These are phyloP conservation scores for Caenorhabditis tropicalis DNA, from an alignment of 1,140 invertebrate species.

Conservation along the genomic window DNA sequence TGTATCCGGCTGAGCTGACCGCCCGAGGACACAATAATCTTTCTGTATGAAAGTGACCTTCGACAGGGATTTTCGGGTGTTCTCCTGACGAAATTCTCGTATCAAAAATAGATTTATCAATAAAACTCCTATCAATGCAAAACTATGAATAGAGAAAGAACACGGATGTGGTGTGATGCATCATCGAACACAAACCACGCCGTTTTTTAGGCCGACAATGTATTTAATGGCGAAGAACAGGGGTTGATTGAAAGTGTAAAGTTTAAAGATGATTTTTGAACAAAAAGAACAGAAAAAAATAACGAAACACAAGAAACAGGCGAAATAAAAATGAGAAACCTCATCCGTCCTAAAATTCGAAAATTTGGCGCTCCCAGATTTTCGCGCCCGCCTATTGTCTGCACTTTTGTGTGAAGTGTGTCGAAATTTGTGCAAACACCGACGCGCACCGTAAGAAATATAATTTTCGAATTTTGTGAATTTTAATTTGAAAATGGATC, in stretches of 20 bases:
- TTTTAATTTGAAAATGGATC: no score
- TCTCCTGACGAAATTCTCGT: no score
- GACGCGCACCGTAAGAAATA: conserved; percentile 11
- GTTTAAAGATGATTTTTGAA: no score
- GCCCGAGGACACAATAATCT: conserved; percentile 1
- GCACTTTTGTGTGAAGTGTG: background rate
- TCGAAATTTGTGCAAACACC: conserved; percentile 10
- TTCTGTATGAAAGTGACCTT: background rate
- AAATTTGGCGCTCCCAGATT: background rate
- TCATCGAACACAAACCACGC: background rate
- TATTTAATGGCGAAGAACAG: background rate
- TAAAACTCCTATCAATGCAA: background rate
- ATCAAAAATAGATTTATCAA: no score
- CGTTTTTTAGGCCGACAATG: background rate
- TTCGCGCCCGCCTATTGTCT: background rate
- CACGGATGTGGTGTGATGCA: background rate
- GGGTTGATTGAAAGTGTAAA: no score
- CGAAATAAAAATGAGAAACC: background rate
- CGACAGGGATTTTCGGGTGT: background rate
- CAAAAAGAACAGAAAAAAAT: no score
- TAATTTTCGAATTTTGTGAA: no score
- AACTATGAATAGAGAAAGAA: background rate
- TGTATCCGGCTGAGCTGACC: background rate
- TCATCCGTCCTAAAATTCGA: background rate
- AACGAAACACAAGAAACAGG: background rate